These are phyloP conservation scores for Trogon melanurus DNA, from an alignment of 2,113 vertebrate genomes.

Conservation along the genomic window DNA sequence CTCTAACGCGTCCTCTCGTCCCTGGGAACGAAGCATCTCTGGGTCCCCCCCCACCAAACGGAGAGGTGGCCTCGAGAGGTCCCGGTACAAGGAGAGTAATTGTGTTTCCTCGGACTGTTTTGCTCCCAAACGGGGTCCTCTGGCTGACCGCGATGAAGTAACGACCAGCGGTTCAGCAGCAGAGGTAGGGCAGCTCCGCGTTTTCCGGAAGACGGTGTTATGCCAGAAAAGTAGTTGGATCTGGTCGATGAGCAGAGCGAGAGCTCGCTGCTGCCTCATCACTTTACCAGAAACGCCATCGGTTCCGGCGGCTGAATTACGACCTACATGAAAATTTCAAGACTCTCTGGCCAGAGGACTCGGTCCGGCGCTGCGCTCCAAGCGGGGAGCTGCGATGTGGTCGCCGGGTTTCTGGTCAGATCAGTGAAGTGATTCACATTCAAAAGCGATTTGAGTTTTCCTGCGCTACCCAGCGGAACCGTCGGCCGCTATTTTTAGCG, in stretches of 20 bases:
- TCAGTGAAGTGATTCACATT: neutral
- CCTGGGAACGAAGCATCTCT: neutral
- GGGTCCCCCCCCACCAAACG: rapidly evolving
- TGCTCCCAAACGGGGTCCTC: neutral
- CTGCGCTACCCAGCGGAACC: neutral
- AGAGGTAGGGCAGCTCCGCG: neutral
- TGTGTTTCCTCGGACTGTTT: neutral
- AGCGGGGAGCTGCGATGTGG: rapidly evolving
- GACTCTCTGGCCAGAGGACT: neutral
- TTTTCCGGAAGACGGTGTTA: neutral
- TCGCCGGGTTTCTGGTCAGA: neutral
- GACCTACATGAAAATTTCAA: neutral
- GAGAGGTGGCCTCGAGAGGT: neutral
- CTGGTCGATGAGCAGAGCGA: rapidly evolving
- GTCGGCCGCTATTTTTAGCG: neutral
- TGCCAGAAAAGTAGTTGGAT: neutral
- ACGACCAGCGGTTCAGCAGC: rapidly evolving
- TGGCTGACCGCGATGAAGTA: neutral
- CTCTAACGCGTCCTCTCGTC: neutral
- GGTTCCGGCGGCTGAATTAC: rapidly evolving
- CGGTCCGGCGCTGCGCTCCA: rapidly evolving
- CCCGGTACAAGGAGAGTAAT: neutral
- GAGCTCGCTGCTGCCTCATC: neutral
- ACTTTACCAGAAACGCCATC: neutral
- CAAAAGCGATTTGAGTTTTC: neutral